Evolutionary conservation across 2,113 vertebrate genomes (phyloP), one percentile per base, ranked within the genome.

Genomic region (Cyphomyrus plagiostoma): DNA sequence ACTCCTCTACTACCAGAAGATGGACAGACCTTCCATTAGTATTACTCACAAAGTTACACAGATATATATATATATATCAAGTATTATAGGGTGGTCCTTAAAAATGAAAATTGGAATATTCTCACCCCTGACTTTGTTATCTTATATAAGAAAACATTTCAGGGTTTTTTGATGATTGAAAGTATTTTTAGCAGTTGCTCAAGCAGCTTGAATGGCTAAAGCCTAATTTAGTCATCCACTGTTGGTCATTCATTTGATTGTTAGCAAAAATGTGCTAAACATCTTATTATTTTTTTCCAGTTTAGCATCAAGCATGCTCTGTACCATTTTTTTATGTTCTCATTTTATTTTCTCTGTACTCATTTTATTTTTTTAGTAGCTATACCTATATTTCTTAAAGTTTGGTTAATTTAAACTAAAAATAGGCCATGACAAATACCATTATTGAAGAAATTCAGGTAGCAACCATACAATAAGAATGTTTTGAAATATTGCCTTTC

Each of bases 1-100:
- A 95, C 8, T 98, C 97, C 95, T 96, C 94, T 95, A 95, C 1
- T 49, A 70, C 26, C 77, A 70, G 10, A 19, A 19, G 35, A 83
- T 6, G 86, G 74, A 50, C 85, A 83, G 74, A 52, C 2, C 19
- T 46, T 23, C 87, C n/a, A 48, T 80, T 23, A 89, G 49, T 19
- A 80, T 82, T 39, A 89, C 26, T 42, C n/a, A 87, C 4, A 52
- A n/a, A 80, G 70, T 52, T 45, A 80, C 45, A 52, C n/a, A 89
- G 23, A 80, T 46, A 39, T 35, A 42, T 49, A 80, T 46, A 39
- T 35, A 42, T 49, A 66, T 17, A 62, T 17, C 42, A 42, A 88
- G 56, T 13, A 87, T 19, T 7, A 62, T 62, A 62, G 23, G 23
- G 56, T 62, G 56, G 56, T n/a, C 23, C 56, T 23, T 62, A n/a